phyloP scores from a whole-genome alignment of 2,888 invertebrate genomes.

The Coelopa pilipes region DNA sequence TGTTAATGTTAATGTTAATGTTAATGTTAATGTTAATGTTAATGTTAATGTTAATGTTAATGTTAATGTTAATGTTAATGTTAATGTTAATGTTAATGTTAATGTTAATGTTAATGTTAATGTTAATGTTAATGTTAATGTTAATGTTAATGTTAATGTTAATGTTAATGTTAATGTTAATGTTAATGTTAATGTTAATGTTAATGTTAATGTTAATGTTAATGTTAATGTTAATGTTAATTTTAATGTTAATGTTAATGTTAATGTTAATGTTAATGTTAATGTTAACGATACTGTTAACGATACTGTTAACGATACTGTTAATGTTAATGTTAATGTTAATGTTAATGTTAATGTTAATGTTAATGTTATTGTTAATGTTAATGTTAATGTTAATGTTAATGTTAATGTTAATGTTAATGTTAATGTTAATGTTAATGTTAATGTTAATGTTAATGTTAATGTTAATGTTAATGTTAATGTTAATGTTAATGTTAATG shows the following conservation, averaged over 20 bases:
- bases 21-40: background rate
- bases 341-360: slow-evolving; percentile 8
- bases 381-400: background rate
- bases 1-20: background rate
- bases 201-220: slow-evolving; percentile 5
- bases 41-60: slow-evolving; percentile 5
- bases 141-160: slow-evolving; percentile 5
- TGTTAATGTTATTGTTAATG: background rate
- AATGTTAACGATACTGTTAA: too few species aligned
- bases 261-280: slow-evolving; percentile 5
- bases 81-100: slow-evolving; percentile 5
- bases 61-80: slow-evolving; percentile 8
- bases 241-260: too few species aligned
- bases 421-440: slow-evolving; percentile 3
- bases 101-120: slow-evolving; percentile 8
- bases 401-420: slow-evolving; percentile 14
- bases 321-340: slow-evolving; percentile 5
- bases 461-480: slow-evolving; percentile 14
- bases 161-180: slow-evolving; percentile 8
- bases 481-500: slow-evolving; percentile 14
- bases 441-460: slow-evolving; percentile 14
- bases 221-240: slow-evolving; percentile 9
- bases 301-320: too few species aligned
- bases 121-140: slow-evolving; percentile 8
- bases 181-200: slow-evolving; percentile 8